phyloP scores from a whole-genome alignment of 2,797 vertebrate genomes.

The Clarias laeviceps region DNA sequence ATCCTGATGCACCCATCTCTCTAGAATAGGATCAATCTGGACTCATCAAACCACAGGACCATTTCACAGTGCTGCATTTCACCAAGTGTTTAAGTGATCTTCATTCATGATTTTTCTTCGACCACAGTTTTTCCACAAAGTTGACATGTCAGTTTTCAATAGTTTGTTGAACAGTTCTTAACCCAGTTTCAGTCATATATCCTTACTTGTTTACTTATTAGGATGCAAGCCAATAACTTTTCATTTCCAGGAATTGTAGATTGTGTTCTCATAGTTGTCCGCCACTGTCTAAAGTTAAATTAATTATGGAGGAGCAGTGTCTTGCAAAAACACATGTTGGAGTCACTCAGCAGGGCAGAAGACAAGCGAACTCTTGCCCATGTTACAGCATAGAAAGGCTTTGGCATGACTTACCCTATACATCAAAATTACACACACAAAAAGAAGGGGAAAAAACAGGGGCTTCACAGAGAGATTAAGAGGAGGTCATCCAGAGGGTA shows the following conservation, averaged over 20 bases:
- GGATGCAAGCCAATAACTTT: too few relatives aligned
- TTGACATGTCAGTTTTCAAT: too few relatives aligned
- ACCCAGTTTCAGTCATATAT: too few relatives aligned
- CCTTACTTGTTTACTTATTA: too few relatives aligned
- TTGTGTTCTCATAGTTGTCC: neutral
- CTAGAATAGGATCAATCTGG: too few relatives aligned
- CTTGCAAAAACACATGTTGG: neutral
- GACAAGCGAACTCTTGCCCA: neutral
- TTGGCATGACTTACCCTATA: conserved; percentile 11
- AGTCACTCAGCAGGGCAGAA: neutral
- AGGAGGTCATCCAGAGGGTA: conserved; percentile 36
- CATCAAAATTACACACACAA: conserved; percentile 29
- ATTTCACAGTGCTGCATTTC: too few relatives aligned
- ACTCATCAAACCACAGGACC: too few relatives aligned
- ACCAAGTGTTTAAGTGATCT: too few relatives aligned
- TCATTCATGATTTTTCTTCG: too few relatives aligned
- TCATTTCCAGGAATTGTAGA: neutral
- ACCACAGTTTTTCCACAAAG: too few relatives aligned
- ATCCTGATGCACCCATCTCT: too few relatives aligned
- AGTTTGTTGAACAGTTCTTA: too few relatives aligned
- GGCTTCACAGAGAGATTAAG: conserved; percentile 26
- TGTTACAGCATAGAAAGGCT: conserved; percentile 11
- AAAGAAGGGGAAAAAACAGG: neutral
- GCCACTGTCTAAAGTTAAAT: neutral
- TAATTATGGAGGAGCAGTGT: neutral